Evolutionary conservation across 1,140 invertebrate genomes (phyloP), one percentile per base, ranked within the genome.

Genomic region (Agrypnia vestita): DNA sequence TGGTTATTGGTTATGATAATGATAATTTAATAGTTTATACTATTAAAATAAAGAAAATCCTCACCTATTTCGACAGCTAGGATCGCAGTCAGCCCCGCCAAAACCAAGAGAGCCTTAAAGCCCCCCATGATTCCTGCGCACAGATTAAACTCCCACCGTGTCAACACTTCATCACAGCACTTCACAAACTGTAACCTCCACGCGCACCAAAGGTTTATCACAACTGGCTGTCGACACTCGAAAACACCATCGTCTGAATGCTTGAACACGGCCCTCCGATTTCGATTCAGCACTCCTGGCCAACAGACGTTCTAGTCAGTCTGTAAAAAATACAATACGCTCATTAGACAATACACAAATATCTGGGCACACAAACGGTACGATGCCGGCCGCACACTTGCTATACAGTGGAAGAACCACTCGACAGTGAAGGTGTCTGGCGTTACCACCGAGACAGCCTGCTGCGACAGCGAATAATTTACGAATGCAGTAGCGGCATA

Each of bases 1-100:
- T n/a, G n/a, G n/a, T n/a, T n/a, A n/a, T n/a, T n/a, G n/a, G n/a
- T n/a, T n/a, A 59, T 21, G 13, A 12, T 62, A 6, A 13, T 62
- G 19, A 61, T 17, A 9, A 51, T 3, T 51, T n/a, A n/a, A n/a
- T n/a, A n/a, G n/a, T 9, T 51, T 13, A 15, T 13, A 51, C n/a
- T 51, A 51, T 51, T 13, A 51, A 51, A 49, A n/a, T 67, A 44
- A 35, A n/a, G 1, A 49, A n/a, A 55, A 25, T 47, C 49, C 74
- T 76, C 64, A 76, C 74, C 74, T 21, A 76, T 47, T 47, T 76
- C 59, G 8, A 25, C 56, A 51, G 74, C 74, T 43, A 76, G 46
- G 12, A 35, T 25, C 12, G 47, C 9, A 21, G 74, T 15, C 10
- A 76, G 1, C 13, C 56, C 43, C 56, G 74, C 74, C 17, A 76